A percentile compares a stretch with the other conserved stretches of the same genome.
These are phyloP conservation scores for Ctenopoma kingsleyae DNA, from an alignment of 2,797 vertebrate genomes.

Conservation along the genomic window DNA sequence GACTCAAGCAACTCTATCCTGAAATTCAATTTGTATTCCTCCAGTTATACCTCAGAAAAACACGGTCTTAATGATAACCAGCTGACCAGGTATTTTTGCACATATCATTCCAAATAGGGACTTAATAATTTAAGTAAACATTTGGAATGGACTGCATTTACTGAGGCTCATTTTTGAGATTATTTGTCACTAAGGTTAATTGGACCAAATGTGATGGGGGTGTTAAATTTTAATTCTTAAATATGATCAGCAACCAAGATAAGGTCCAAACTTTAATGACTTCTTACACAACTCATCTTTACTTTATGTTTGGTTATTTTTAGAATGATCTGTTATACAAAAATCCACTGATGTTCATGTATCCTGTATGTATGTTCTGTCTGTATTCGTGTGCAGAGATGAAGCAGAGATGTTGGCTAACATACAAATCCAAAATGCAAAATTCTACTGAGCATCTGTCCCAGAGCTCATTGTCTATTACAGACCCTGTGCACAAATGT, in stretches of 20 bases:
- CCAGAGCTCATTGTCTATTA: slow-evolving; percentile 43
- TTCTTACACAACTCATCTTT: not conserved
- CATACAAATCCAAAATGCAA: slow-evolving; percentile 42
- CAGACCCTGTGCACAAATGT: slow-evolving; percentile 42
- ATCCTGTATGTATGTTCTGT: not conserved
- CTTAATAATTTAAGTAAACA: not conserved
- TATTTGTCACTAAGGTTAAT: slow-evolving; percentile 16
- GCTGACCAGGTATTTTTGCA: slow-evolving; percentile 26
- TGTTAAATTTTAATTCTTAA: slow-evolving; percentile 4
- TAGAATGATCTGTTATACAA: slow-evolving; percentile 7
- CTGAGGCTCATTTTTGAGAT: not conserved
- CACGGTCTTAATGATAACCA: slow-evolving; percentile 41
- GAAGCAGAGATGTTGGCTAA: slow-evolving; percentile 32
- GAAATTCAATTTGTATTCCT: slow-evolving; percentile 65
- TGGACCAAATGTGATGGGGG: slow-evolving; percentile 1
- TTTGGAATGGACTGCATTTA: not conserved
- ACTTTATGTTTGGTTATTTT: not conserved
- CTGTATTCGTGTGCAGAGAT: slow-evolving; percentile 22
- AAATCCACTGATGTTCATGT: not conserved
- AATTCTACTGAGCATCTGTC: slow-evolving; percentile 43
- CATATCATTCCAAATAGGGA: slow-evolving; percentile 19
- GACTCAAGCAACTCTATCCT: slow-evolving; percentile 54
- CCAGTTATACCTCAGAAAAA: slow-evolving; percentile 37
- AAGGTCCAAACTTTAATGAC: slow-evolving; percentile 1
- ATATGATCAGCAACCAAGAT: slow-evolving; percentile 9